Conservation (phyloP, 2,797 vertebrate species). For the Sternarchorhynchus goeldii region DNA sequence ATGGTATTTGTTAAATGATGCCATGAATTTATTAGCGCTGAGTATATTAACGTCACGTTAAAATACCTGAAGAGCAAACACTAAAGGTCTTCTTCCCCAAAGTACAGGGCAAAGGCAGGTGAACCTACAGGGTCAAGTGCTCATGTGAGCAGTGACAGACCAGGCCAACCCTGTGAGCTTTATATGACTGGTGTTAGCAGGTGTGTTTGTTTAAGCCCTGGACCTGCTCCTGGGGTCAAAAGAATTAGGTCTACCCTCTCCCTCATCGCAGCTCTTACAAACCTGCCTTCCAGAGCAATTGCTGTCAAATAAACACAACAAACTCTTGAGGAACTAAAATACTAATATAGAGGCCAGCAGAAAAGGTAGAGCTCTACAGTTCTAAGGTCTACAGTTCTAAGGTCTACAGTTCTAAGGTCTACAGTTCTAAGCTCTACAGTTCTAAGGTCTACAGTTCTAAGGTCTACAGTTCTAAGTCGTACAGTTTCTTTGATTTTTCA, state of each 20-base stretch:
- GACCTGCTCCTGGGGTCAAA: constrained; percentile 62
- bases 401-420: too few relatives aligned
- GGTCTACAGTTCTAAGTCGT: constrained; percentile 6
- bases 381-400: constrained; percentile 19
- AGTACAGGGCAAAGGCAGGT: not conserved
- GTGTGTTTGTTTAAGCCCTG: constrained; percentile 72
- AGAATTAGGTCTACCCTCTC: constrained; percentile 57
- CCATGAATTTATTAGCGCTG: not conserved
- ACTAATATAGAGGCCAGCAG: not conserved
- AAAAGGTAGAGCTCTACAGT: not conserved
- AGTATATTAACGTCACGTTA: not conserved
- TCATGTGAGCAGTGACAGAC: not conserved
- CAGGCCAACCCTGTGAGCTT: not conserved
- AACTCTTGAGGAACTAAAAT: constrained; percentile 45
- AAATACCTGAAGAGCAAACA: not conserved
- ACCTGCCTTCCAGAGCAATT: constrained; percentile 55
- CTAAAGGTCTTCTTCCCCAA: not conserved
- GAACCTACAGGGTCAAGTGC: constrained; percentile 17
- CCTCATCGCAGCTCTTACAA: constrained; percentile 62
- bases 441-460: too few relatives aligned
- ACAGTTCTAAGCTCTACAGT: too few relatives aligned
- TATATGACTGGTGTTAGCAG: constrained; percentile 52
- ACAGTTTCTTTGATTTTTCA: constrained; percentile 20
- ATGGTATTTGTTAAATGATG: constrained; percentile 2
- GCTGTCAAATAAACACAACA: not conserved